These are phyloP conservation scores for Trachythela sp. DNA, from an alignment of 64 coral and sea anemone species.

Conservation along the genomic window DNA sequence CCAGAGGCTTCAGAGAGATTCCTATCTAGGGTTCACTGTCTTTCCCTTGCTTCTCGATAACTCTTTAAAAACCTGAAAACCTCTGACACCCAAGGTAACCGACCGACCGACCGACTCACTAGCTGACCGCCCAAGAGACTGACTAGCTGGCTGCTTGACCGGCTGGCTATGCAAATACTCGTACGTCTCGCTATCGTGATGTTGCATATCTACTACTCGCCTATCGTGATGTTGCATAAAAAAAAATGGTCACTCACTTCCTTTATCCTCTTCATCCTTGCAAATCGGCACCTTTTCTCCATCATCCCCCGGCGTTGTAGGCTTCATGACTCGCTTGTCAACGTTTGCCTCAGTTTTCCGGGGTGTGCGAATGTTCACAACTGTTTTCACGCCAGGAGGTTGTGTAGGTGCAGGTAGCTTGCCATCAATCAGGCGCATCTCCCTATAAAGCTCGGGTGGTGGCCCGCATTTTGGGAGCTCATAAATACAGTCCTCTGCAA, in stretches of 20 bases:
- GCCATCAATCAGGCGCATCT: conserved; percentile 1
- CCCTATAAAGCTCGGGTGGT: not conserved
- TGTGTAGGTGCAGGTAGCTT: not conserved
- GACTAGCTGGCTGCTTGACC: no score
- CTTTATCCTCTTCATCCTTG: not conserved
- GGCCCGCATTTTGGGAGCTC: not conserved
- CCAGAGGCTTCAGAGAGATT: no score
- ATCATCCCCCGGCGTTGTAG: not conserved
- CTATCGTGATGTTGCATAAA: not conserved
- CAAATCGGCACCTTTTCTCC: not conserved
- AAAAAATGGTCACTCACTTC: not conserved
- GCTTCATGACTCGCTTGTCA: not conserved
- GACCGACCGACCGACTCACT: no score
- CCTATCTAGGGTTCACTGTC: no score
- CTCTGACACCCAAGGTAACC: no score
- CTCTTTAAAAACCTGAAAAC: no score
- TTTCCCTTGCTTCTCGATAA: no score
- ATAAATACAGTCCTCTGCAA: conserved; percentile 10
- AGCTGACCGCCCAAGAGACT: no score
- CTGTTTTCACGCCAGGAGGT: not conserved
- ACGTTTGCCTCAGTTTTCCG: not conserved
- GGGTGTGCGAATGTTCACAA: not conserved
- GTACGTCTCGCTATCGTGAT: no score
- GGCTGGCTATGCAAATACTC: no score
- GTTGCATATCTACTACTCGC: no score